A percentile compares a stretch with the other conserved stretches of the same genome.
Evolutionary conservation across 2,797 vertebrate genomes (phyloP).

Genomic region (Acanthurus lineatus): DNA sequence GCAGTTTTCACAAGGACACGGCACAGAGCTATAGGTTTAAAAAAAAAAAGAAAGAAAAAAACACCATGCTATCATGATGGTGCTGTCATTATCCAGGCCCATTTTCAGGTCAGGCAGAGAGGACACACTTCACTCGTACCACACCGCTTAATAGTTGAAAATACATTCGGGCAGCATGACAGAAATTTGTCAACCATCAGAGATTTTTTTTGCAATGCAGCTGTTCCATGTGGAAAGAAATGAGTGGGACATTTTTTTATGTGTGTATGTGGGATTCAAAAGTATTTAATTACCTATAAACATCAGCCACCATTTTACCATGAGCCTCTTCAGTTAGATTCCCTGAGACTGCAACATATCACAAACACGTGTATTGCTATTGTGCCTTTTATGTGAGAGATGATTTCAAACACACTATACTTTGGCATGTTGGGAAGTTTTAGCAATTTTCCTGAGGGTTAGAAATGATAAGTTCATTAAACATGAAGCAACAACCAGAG

Average conservation of each 20-base stretch:
- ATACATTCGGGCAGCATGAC: background rate
- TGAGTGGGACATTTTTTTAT: background rate
- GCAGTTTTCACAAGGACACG: constrained; percentile 37
- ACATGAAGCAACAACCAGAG: background rate
- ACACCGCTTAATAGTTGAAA: constrained; percentile 5
- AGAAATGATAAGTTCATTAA: background rate
- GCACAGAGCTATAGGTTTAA: background rate
- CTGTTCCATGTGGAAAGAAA: background rate
- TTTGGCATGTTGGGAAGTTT: no score
- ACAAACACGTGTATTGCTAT: background rate
- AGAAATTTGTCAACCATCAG: background rate
- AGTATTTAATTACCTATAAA: background rate
- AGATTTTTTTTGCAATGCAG: background rate
- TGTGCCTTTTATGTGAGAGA: background rate
- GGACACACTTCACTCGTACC: constrained; percentile 31
- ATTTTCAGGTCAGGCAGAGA: constrained; percentile 48
- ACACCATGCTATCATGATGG: constrained; percentile 27
- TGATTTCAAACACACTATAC: no score
- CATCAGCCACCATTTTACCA: background rate
- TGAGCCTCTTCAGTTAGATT: background rate
- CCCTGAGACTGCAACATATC: background rate
- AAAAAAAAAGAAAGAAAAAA: background rate
- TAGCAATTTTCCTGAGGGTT: background rate
- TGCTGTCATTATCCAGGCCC: constrained; percentile 35
- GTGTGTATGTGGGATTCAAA: constrained; percentile 9